Conservation (phyloP, 1,140 invertebrate genomes). For the Euwallacea similis region DNA sequence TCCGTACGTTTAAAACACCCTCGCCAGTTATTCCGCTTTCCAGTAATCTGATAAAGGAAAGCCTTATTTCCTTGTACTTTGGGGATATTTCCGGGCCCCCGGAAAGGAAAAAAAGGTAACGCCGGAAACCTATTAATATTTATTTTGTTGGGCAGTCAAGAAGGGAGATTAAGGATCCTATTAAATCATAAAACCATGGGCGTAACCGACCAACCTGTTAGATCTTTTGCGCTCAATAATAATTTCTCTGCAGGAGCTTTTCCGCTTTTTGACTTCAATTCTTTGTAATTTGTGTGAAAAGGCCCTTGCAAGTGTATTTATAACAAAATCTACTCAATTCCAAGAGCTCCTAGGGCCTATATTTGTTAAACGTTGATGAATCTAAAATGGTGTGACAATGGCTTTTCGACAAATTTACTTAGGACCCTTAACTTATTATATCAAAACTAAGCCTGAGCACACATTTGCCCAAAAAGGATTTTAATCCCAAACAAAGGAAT, state of each 20-base stretch:
- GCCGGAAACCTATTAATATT: slow-evolving; percentile 17
- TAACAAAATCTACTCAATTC: no score
- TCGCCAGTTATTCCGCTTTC: slow-evolving; percentile 1
- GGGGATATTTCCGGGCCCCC: not conserved
- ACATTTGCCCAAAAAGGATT: slow-evolving; percentile 8
- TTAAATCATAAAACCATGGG: slow-evolving; percentile 9
- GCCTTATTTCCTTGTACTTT: slow-evolving; percentile 15
- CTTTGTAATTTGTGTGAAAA: no score
- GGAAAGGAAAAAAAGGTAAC: slow-evolving; percentile 12
- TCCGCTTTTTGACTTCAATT: no score
- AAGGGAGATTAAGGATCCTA: slow-evolving; percentile 7
- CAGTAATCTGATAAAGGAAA: slow-evolving; percentile 12
- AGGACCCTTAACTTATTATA: slow-evolving; percentile 9
- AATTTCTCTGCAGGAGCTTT: no score
- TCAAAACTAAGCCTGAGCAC: slow-evolving; percentile 6
- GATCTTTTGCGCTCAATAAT: no score
- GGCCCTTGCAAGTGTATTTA: no score
- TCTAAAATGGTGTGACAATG: not conserved
- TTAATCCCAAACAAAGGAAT: slow-evolving; percentile 8
- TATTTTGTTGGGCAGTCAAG: slow-evolving; percentile 12
- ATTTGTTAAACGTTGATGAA: not conserved
- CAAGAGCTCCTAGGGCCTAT: no score
- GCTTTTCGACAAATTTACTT: slow-evolving; percentile 14
- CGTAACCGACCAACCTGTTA: not conserved
- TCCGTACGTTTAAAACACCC: not conserved